Conservation (phyloP, 2,113 vertebrate species). For the Eclectus roratus region DNA sequence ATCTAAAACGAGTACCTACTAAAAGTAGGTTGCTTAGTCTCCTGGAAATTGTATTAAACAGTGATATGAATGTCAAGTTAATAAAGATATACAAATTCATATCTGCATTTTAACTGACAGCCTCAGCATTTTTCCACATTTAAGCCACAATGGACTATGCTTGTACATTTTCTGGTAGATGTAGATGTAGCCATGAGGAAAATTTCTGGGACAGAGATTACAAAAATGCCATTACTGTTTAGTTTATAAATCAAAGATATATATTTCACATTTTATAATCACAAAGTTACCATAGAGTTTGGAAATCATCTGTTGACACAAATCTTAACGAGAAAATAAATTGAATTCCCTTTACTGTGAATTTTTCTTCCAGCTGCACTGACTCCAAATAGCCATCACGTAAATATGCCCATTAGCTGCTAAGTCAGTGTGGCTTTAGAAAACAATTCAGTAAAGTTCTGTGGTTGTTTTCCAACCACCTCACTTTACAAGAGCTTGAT, state of each 20-base stretch:
- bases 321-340: constrained; percentile 35
- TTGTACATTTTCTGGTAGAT: not conserved
- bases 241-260: not conserved
- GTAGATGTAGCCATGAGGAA: not conserved
- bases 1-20: not conserved
- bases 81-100: not conserved
- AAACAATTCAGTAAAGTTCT: not conserved
- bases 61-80: not conserved
- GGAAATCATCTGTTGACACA: constrained; percentile 6
- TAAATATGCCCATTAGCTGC: not conserved
- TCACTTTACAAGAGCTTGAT: not conserved
- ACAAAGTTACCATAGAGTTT: not conserved
- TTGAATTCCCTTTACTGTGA: not conserved
- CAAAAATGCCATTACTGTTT: not conserved
- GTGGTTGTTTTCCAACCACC: not conserved
- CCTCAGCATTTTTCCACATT: not conserved
- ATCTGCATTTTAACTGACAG: constrained; percentile 16
- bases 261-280: not conserved
- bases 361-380: constrained; percentile 17
- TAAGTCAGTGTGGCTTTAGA: not conserved
- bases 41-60: not conserved
- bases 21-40: not conserved
- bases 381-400: not conserved
- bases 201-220: not conserved
- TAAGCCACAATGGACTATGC: not conserved